Conservation (phyloP, 2,113 vertebrate genomes). For the Misgurnus anguillicaudatus region DNA sequence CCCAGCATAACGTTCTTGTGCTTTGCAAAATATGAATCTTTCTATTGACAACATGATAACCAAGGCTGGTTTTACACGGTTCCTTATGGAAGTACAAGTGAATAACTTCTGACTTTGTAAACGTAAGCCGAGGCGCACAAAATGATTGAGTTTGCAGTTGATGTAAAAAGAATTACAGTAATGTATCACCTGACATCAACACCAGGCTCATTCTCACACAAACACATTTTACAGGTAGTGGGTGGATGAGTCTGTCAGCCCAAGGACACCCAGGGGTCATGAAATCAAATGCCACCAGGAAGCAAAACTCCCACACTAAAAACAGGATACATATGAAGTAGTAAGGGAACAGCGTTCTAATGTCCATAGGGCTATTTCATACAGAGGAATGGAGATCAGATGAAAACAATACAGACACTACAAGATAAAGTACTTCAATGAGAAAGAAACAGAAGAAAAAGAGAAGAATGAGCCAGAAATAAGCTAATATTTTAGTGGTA, state of each 20-base stretch:
- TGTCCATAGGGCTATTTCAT: background rate
- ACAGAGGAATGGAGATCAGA: constrained; percentile 9
- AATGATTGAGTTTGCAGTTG: constrained; percentile 28
- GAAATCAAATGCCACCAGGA: constrained; percentile 45
- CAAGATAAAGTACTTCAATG: constrained; percentile 25
- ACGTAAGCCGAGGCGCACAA: background rate
- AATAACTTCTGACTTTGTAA: background rate
- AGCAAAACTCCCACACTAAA: constrained; percentile 40
- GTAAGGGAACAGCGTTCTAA: constrained; percentile 17
- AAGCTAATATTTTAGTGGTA: constrained; percentile 33
- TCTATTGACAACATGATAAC: background rate
- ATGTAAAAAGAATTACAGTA: constrained; percentile 27
- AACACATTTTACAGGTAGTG: constrained; percentile 29
- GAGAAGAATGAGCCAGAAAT: background rate
- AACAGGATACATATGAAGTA: constrained; percentile 16
- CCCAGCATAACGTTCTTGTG: background rate
- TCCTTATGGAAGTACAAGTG: background rate
- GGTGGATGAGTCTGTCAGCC: constrained; percentile 30
- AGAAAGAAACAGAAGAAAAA: background rate
- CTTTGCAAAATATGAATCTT: background rate
- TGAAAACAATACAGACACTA: constrained; percentile 1
- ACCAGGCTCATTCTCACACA: background rate
- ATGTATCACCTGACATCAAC: constrained; percentile 38
- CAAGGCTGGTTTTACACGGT: background rate
- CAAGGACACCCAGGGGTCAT: constrained; percentile 20